A percentile compares a stretch with the other conserved stretches of the same genome.
Evolutionary conservation across 35 echinoderm and acorn worm genomes (phyloP).

Genomic region (Diadema setosum): DNA sequence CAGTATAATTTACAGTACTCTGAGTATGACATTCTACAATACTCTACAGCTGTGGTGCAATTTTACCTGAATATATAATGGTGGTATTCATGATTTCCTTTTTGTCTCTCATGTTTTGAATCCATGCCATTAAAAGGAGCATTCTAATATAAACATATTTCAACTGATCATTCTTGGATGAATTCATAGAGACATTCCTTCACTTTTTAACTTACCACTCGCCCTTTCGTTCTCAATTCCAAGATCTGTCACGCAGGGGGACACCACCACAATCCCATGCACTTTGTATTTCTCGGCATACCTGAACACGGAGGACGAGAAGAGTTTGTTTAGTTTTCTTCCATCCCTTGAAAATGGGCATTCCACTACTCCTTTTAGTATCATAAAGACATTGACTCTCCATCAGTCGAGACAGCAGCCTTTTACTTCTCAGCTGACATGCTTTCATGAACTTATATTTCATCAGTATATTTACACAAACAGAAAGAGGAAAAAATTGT

Average conservation of each 20-base stretch:
- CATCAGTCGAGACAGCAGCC: no score
- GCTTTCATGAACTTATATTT: no score
- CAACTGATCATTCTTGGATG: neutral
- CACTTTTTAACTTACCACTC: constrained; percentile 26
- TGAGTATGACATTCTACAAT: no score
- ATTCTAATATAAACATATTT: neutral
- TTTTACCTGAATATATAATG: neutral
- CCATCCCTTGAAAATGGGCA: no score
- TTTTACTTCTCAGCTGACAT: no score
- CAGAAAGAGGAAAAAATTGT: no score
- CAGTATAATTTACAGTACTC: no score
- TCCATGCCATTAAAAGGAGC: neutral
- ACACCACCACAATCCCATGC: constrained; percentile 56
- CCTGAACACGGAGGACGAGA: constrained; percentile 18
- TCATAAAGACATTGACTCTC: no score
- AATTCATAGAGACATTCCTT: neutral
- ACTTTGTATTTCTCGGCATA: constrained; percentile 82
- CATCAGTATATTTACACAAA: no score
- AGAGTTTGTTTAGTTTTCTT: no score
- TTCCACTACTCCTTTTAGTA: no score
- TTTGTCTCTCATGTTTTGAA: neutral
- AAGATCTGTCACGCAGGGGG: constrained; percentile 58
- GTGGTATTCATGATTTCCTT: neutral
- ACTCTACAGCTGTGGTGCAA: neutral
- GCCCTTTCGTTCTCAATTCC: constrained; percentile 25